Conservation (phyloP, 2,888 invertebrate species). For the Galerucella calmariensis region DNA sequence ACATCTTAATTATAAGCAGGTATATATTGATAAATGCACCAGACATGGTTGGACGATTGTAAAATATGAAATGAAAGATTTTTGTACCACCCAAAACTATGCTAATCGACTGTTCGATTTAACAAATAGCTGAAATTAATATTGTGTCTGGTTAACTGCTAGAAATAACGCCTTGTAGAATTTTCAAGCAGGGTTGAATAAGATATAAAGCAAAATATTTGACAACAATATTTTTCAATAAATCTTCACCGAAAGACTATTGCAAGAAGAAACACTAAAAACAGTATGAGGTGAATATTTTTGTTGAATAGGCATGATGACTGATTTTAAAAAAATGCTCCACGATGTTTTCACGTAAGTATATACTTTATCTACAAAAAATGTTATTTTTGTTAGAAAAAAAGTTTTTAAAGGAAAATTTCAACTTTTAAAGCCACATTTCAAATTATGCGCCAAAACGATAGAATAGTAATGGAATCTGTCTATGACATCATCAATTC, state of each 20-base stretch:
- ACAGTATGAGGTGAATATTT: too few relatives aligned
- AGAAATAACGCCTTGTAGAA: conserved; percentile 40
- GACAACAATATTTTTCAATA: background rate
- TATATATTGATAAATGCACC: conserved; percentile 52
- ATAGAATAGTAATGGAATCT: too few relatives aligned
- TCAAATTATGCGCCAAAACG: too few relatives aligned
- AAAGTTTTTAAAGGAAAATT: too few relatives aligned
- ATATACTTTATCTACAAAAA: too few relatives aligned
- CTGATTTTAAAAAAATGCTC: too few relatives aligned
- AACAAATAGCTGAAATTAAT: conserved; percentile 55
- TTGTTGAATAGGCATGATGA: too few relatives aligned
- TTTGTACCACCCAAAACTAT: conserved; percentile 51
- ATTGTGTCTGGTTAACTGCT: conserved; percentile 42
- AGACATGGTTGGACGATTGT: conserved; percentile 44
- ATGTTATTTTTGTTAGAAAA: too few relatives aligned
- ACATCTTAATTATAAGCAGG: conserved; percentile 56
- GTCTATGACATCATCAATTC: too few relatives aligned
- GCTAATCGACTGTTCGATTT: conserved; percentile 53
- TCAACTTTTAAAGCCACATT: too few relatives aligned
- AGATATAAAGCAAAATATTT: background rate
- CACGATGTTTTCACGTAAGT: too few relatives aligned
- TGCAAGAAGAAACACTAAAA: too few relatives aligned
- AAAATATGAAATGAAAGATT: conserved; percentile 46
- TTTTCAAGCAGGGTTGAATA: conserved; percentile 11
- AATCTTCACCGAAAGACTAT: background rate